Conservation (phyloP, 2,113 vertebrate genomes). For the Capra hircus region DNA sequence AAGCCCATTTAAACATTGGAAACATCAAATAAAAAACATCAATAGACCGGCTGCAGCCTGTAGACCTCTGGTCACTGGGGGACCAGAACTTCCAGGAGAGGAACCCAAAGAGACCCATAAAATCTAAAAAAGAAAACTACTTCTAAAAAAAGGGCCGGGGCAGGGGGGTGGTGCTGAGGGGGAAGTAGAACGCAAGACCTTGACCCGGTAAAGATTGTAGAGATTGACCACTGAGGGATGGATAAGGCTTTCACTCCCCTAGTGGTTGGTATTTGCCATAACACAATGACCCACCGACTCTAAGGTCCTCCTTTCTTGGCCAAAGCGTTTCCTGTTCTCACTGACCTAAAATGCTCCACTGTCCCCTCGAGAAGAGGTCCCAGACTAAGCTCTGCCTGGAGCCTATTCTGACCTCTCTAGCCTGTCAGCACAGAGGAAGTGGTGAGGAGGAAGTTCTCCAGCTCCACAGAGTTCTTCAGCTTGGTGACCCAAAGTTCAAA, state of each 20-base stretch:
- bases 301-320: background rate
- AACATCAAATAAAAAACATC: background rate
- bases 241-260: background rate
- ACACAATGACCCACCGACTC: background rate
- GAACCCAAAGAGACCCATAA: background rate
- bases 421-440: conserved; percentile 46
- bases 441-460: conserved; percentile 68
- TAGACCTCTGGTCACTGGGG: background rate
- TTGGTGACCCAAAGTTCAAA: conserved; percentile 70
- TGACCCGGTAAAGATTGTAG: background rate
- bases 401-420: background rate
- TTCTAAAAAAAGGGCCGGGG: background rate
- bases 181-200: background rate
- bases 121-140: background rate
- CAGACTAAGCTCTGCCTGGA: background rate
- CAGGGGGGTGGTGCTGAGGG: fast-evolving
- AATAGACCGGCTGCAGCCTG: background rate
- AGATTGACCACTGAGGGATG: background rate
- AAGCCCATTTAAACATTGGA: background rate
- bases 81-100: background rate
- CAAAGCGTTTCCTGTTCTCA: fast-evolving
- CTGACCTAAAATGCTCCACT: background rate
- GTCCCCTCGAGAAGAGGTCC: background rate
- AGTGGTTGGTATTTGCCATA: background rate
- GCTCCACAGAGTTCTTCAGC: conserved; percentile 73